Evolutionary conservation across 2,888 invertebrate genomes (phyloP).

Genomic region (Drepana falcataria): DNA sequence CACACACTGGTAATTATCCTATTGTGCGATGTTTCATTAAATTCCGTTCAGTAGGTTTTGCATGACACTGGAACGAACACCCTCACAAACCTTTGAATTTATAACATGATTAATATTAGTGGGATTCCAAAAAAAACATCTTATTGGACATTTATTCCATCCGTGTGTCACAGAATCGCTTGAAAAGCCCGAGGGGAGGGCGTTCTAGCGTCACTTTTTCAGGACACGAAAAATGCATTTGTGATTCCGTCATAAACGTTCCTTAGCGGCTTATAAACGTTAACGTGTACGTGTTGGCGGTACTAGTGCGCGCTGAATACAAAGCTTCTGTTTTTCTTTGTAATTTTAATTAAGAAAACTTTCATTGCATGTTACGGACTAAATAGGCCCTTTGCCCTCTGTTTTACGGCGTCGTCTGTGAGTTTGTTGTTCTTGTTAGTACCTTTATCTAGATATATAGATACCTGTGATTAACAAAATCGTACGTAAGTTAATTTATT

Average conservation of each 20-base stretch:
- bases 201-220: conserved; percentile 54
- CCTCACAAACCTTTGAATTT: too few relatives aligned
- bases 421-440: not conserved
- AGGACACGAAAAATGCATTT: conserved; percentile 74
- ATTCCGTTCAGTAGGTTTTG: too few relatives aligned
- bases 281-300: conserved; percentile 28
- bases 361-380: not conserved
- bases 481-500: too few relatives aligned
- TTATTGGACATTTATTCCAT: conserved; percentile 5
- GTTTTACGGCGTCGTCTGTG: not conserved
- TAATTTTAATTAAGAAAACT: conserved; percentile 1
- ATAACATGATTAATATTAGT: too few relatives aligned
- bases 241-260: conserved; percentile 65
- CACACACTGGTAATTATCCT: too few relatives aligned
- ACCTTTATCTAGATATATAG: too few relatives aligned
- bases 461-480: too few relatives aligned
- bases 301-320: conserved; percentile 6
- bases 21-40: too few relatives aligned
- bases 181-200: conserved; percentile 44
- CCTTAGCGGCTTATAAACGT: conserved; percentile 39
- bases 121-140: not conserved
- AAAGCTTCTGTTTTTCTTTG: not conserved
- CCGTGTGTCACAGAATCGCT: conserved; percentile 35
- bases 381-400: conserved; percentile 1
- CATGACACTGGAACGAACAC: too few relatives aligned